These are phyloP conservation scores for Sula dactylatra DNA, from an alignment of 2,113 vertebrate genomes.

Conservation along the genomic window DNA sequence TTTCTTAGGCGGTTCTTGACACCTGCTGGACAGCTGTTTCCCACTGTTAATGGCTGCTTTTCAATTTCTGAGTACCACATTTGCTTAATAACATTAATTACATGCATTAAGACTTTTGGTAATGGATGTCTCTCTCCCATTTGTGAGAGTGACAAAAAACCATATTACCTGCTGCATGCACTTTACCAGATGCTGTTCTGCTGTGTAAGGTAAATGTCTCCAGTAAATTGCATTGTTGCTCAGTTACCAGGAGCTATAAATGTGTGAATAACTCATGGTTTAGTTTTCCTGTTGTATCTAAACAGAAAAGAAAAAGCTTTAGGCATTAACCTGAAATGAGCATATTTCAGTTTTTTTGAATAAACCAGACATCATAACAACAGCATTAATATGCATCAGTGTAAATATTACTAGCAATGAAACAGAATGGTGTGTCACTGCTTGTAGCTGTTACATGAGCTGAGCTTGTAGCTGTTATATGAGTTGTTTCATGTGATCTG, in stretches of 20 bases:
- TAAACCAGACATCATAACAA: not conserved
- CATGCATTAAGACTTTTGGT: not conserved
- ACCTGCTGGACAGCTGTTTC: not conserved
- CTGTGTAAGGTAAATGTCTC: not conserved
- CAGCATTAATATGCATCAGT: not conserved
- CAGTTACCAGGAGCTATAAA: not conserved
- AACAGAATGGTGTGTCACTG: not conserved
- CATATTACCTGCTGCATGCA: not conserved
- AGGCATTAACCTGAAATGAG: not conserved
- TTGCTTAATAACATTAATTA: not conserved
- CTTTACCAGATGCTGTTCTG: not conserved
- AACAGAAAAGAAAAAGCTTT: not conserved
- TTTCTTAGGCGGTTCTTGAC: not conserved
- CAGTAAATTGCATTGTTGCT: not conserved
- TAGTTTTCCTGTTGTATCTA: not conserved
- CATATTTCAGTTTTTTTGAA: not conserved
- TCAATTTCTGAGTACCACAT: not conserved
- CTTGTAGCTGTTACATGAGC: not conserved
- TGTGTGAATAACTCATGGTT: not conserved
- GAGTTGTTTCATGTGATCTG: not conserved
- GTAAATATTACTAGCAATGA: not conserved
- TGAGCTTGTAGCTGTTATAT: not conserved
- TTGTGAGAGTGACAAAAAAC: not conserved
- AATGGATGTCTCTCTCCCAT: not conserved
- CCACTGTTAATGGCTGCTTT: not conserved